Conservation (phyloP, 2,113 vertebrate species). For the Hippocampus guttulatus region DNA sequence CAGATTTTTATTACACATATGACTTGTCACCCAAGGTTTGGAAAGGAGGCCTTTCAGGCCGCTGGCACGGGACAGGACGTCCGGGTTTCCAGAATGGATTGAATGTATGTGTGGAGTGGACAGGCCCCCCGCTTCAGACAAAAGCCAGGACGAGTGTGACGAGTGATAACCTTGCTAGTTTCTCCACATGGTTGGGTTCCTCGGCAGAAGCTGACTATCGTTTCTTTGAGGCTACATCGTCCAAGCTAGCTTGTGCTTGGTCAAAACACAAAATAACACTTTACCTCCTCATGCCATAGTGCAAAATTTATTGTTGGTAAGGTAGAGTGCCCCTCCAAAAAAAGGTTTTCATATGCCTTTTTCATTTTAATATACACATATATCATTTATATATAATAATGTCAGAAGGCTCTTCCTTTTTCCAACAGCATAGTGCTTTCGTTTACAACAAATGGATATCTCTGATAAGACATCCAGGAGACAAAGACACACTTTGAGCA, state of each 20-base stretch:
- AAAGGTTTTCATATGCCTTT: slow-evolving; percentile 71
- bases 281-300: slow-evolving; percentile 78
- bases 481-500: slow-evolving; percentile 70
- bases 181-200: slow-evolving; percentile 44
- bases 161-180: slow-evolving; percentile 65
- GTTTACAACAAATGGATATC: slow-evolving; percentile 78
- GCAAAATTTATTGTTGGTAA: slow-evolving; percentile 84
- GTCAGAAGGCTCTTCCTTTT: slow-evolving; percentile 79
- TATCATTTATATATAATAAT: slow-evolving; percentile 79
- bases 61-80: slow-evolving; percentile 42
- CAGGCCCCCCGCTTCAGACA: slow-evolving; percentile 73
- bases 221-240: slow-evolving; percentile 66
- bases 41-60: slow-evolving; percentile 61
- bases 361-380: slow-evolving; percentile 72
- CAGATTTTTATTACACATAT: slow-evolving; percentile 53
- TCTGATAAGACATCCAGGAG: slow-evolving; percentile 73
- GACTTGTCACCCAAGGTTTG: slow-evolving; percentile 43
- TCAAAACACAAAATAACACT: slow-evolving; percentile 69
- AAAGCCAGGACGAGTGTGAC: slow-evolving; percentile 64
- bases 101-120: slow-evolving; percentile 58
- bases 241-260: slow-evolving; percentile 73
- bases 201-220: slow-evolving; percentile 67
- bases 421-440: slow-evolving; percentile 83
- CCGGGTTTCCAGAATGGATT: slow-evolving; percentile 47
- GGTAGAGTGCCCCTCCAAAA: slow-evolving; percentile 74